These are phyloP conservation scores for Meleagris gallopavo DNA, from an alignment of 2,113 vertebrate species.

Conservation along the genomic window DNA sequence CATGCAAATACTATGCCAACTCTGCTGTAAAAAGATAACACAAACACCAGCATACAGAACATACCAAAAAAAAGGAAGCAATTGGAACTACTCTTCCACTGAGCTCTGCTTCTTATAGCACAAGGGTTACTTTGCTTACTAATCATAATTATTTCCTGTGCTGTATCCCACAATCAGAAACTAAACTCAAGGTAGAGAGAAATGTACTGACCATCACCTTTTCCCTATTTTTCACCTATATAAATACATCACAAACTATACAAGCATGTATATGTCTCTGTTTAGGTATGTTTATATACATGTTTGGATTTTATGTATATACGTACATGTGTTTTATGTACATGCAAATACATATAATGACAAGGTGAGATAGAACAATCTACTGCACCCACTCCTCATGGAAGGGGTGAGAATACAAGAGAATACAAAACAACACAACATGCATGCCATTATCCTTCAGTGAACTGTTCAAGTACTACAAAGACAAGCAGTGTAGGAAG, in stretches of 20 bases:
- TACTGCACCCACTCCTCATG: background rate
- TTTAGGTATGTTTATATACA: accelerated
- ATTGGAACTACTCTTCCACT: background rate
- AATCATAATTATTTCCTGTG: background rate
- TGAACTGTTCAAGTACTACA: background rate
- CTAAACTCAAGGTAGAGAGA: background rate
- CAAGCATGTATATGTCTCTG: background rate
- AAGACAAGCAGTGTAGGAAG: background rate
- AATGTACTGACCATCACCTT: background rate
- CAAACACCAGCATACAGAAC: background rate
- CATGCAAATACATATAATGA: background rate
- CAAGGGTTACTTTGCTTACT: background rate
- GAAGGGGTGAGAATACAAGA: background rate
- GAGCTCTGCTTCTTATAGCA: background rate
- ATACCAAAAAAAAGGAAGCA: background rate
- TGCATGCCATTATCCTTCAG: background rate
- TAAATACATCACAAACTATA: background rate
- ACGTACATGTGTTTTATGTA: background rate
- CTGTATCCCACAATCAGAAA: background rate
- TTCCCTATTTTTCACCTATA: background rate
- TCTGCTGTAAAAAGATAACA: background rate
- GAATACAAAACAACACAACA: background rate
- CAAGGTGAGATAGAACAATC: background rate
- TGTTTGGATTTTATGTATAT: background rate
- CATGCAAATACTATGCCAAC: background rate